These are phyloP conservation scores for Setophaga kirtlandii DNA, from an alignment of 2,113 vertebrate species.

Conservation along the genomic window DNA sequence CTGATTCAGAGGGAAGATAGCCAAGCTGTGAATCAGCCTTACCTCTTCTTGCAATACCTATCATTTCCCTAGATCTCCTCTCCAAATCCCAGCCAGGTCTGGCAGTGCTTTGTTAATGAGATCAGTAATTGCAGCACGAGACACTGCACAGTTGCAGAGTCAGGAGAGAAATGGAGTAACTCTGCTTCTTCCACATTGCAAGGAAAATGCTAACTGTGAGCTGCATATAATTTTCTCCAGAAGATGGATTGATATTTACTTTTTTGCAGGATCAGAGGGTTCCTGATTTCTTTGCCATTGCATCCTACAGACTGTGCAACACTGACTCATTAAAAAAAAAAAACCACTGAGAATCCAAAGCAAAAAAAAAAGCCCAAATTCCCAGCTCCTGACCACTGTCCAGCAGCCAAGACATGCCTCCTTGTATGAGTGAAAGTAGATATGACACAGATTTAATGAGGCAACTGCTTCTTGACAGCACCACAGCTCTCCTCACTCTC, in stretches of 20 bases:
- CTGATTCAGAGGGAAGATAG: constrained; percentile 34
- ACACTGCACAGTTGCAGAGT: neutral
- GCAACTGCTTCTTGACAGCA: neutral
- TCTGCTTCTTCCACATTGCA: neutral
- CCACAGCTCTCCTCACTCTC: neutral
- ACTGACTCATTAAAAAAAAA: rapidly evolving
- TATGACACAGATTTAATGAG: neutral
- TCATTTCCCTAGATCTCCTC: constrained; percentile 17
- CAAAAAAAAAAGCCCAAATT: neutral
- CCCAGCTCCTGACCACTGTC: neutral
- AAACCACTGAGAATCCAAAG: neutral
- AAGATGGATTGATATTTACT: neutral
- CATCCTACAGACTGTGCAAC: rapidly evolving
- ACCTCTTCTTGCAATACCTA: neutral
- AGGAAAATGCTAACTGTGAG: neutral
- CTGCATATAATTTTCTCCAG: neutral
- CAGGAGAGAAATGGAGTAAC: neutral
- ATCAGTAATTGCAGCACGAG: neutral
- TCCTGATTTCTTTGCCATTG: neutral
- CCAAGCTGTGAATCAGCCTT: constrained; percentile 24
- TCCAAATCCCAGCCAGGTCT: neutral
- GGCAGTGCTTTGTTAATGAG: neutral
- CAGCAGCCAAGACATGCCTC: neutral
- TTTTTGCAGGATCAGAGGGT: neutral
- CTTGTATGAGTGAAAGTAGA: neutral